phyloP scores from a whole-genome alignment of 2,797 vertebrate genomes.

The Gobio occitaniae region DNA sequence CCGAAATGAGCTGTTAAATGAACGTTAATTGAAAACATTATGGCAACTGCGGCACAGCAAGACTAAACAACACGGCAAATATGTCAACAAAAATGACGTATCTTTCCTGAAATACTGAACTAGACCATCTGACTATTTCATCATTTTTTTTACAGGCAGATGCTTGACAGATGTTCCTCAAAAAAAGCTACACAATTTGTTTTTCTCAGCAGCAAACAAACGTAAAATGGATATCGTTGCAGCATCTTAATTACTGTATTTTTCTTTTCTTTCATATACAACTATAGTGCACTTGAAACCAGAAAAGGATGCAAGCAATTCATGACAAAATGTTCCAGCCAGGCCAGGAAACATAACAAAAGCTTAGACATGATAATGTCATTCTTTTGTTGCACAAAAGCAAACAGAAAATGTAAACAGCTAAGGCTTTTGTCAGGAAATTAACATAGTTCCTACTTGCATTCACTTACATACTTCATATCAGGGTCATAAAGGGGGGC shows the following conservation, averaged over 20 bases:
- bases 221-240: neutral
- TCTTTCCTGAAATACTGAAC: slow-evolving; percentile 4
- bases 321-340: slow-evolving; percentile 1
- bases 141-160: slow-evolving; percentile 1
- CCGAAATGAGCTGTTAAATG: neutral
- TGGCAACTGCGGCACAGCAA: neutral
- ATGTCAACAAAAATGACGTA: neutral
- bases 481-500: neutral
- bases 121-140: slow-evolving; percentile 1
- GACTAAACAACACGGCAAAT: slow-evolving; percentile 10
- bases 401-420: slow-evolving; percentile 18
- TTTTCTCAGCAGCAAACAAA: slow-evolving; percentile 13
- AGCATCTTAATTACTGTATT: slow-evolving; percentile 1
- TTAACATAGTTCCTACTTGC: neutral
- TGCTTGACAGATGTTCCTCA: slow-evolving; percentile 20
- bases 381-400: slow-evolving; percentile 26
- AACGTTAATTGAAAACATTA: slow-evolving; percentile 1
- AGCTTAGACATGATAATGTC: slow-evolving; percentile 3
- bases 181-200: neutral
- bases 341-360: slow-evolving; percentile 10
- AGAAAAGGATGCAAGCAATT: slow-evolving; percentile 8
- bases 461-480: slow-evolving; percentile 7
- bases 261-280: neutral
- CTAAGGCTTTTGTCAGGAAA: slow-evolving; percentile 21
- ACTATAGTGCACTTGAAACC: neutral